Percentiles rank a stretch among this genome's conserved stretches.
Conservation (phyloP, 2,797 vertebrate genomes). For the Cottoperca gobio region DNA sequence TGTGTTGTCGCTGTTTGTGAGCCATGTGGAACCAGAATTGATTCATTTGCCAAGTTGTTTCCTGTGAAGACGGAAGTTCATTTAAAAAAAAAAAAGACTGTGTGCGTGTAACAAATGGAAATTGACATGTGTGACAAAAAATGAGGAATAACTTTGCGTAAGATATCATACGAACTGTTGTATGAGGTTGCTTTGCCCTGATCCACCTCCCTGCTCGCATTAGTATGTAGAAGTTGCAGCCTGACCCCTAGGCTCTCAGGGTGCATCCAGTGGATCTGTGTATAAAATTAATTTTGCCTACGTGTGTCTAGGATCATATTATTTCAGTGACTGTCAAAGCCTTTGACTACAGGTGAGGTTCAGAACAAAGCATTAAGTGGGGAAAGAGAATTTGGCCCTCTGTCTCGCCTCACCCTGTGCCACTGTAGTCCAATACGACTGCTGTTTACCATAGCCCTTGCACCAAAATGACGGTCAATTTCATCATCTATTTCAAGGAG, state of each 20-base stretch:
- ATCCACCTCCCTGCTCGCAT: conserved; percentile 55
- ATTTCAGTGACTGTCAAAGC: conserved; percentile 53
- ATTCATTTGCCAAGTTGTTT: no score
- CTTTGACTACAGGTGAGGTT: conserved; percentile 54
- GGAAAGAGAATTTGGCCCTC: conserved; percentile 50
- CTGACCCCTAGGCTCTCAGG: conserved; percentile 41
- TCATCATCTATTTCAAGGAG: conserved; percentile 67
- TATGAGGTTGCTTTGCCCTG: not conserved
- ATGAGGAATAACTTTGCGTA: no score
- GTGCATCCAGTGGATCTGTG: conserved; percentile 49
- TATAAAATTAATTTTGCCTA: conserved; percentile 63
- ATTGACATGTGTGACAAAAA: no score
- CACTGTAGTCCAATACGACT: conserved; percentile 21
- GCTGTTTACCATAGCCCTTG: conserved; percentile 39
- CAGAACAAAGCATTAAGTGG: conserved; percentile 57
- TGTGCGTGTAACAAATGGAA: no score
- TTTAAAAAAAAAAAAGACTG: no score
- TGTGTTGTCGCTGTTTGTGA: no score
- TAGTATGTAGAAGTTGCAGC: conserved; percentile 34
- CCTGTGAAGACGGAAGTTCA: no score
- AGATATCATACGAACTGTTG: no score
- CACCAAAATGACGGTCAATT: conserved; percentile 56
- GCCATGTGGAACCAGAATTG: no score
- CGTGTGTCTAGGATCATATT: conserved; percentile 41
- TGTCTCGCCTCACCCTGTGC: conserved; percentile 22